These are phyloP conservation scores for Parasteatoda tepidariorum DNA, from an alignment of 1,140 invertebrate species.

Conservation along the genomic window DNA sequence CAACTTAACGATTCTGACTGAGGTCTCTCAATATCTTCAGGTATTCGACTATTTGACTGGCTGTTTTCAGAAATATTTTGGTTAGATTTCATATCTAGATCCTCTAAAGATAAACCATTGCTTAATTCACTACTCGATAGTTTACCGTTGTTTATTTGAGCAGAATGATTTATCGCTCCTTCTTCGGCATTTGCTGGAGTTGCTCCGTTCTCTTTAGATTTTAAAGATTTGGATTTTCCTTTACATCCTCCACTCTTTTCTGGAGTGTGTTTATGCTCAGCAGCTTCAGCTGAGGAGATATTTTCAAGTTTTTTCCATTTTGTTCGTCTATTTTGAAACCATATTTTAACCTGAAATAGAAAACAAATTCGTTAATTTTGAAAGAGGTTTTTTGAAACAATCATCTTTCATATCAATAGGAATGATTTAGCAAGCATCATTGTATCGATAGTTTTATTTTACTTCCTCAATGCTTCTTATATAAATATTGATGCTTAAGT, in stretches of 20 bases:
- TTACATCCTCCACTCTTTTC: conserved; percentile 20
- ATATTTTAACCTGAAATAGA: conserved; percentile 90
- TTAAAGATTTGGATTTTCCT: conserved; percentile 42
- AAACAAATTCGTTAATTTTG: conserved; percentile 62
- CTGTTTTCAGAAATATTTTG: conserved; percentile 13
- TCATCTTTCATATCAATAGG: neutral
- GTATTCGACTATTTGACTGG: neutral
- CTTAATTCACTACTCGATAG: conserved; percentile 1
- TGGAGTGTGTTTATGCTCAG: conserved; percentile 74
- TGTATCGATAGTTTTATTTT: neutral
- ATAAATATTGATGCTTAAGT: no score
- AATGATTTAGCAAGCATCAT: neutral
- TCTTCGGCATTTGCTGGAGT: neutral
- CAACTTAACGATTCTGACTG: conserved; percentile 21
- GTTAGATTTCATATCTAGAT: neutral
- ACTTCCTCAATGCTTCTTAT: neutral
- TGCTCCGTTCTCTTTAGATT: neutral
- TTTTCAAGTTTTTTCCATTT: conserved; percentile 98
- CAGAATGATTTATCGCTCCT: neutral
- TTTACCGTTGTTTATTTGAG: conserved; percentile 18
- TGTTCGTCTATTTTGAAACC: conserved; percentile 95
- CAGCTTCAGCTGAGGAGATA: conserved; percentile 86
- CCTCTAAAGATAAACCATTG: conserved; percentile 35
- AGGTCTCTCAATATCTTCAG: conserved; percentile 20
- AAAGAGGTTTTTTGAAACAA: no score